Percentiles rank a stretch among this genome's conserved stretches.
Conservation (phyloP, 2,113 vertebrate genomes). For the Cygnus atratus region DNA sequence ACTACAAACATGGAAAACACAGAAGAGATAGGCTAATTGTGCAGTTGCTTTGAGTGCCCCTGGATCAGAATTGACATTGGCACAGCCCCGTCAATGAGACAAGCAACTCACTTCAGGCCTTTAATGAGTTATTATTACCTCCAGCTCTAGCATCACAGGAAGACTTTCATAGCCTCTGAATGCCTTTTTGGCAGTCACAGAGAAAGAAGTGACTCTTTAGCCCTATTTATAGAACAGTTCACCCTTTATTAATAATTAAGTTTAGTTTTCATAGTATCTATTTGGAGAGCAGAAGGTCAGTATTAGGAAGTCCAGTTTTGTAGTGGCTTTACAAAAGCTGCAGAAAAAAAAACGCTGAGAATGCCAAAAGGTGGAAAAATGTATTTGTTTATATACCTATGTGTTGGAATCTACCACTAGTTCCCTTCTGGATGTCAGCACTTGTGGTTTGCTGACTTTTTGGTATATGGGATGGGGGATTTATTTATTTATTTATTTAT, state of each 20-base stretch:
- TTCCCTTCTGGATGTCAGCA: neutral
- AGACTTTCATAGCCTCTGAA: neutral
- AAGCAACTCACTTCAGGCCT: neutral
- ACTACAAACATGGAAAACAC: neutral
- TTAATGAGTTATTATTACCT: neutral
- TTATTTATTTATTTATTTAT: no score
- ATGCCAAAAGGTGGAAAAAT: neutral
- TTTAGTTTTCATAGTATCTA: neutral
- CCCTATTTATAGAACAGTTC: neutral
- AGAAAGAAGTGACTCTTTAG: neutral
- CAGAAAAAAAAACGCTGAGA: neutral
- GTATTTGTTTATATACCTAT: neutral
- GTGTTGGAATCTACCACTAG: neutral
- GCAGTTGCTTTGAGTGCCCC: neutral
- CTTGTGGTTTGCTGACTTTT: neutral
- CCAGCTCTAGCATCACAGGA: neutral
- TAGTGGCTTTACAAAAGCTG: neutral
- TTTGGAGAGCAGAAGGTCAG: neutral
- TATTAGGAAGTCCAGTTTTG: neutral
- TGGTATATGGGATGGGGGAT: neutral
- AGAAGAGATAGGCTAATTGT: neutral
- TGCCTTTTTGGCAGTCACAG: neutral
- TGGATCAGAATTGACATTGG: neutral
- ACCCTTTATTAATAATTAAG: neutral
- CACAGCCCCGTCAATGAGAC: neutral